These are phyloP conservation scores for Numenius phaeopus DNA, from an alignment of 2,797 vertebrate species.

Conservation along the genomic window DNA sequence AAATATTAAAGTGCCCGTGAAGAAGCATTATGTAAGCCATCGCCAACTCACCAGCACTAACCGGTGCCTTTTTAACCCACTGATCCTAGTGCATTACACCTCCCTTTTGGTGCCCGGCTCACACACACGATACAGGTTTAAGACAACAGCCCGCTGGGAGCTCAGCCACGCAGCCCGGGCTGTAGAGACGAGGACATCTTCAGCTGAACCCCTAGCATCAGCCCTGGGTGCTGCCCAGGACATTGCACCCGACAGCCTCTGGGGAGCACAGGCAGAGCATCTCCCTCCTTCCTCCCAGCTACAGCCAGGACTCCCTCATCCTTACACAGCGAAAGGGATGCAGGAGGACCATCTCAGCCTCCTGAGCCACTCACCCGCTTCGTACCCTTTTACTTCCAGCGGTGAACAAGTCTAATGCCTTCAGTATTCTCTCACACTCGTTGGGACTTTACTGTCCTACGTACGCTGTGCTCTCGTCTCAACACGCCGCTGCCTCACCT, in stretches of 20 bases:
- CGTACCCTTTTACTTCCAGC: not conserved
- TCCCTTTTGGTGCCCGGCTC: not conserved
- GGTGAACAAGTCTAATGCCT: not conserved
- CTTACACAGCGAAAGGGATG: not conserved
- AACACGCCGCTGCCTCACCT: not conserved
- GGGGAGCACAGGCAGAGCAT: not conserved
- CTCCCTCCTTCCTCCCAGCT: not conserved
- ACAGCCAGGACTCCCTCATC: not conserved
- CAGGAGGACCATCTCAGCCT: not conserved
- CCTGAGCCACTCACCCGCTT: not conserved
- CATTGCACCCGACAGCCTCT: accelerated
- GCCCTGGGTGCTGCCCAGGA: not conserved
- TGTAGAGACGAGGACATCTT: accelerated
- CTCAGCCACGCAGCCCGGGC: not conserved
- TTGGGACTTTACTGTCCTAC: accelerated
- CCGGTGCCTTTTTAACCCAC: not conserved
- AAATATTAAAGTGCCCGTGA: conserved; percentile 28
- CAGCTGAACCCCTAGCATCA: not conserved
- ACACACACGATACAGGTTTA: accelerated
- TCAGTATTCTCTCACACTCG: not conserved
- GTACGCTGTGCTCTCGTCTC: not conserved
- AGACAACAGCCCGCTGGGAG: not conserved
- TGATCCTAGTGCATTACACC: not conserved
- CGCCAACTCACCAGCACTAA: not conserved
- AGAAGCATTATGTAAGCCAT: conserved; percentile 4